phyloP scores from a whole-genome alignment of 2,113 vertebrate genomes.

The Atractosteus spatula region DNA sequence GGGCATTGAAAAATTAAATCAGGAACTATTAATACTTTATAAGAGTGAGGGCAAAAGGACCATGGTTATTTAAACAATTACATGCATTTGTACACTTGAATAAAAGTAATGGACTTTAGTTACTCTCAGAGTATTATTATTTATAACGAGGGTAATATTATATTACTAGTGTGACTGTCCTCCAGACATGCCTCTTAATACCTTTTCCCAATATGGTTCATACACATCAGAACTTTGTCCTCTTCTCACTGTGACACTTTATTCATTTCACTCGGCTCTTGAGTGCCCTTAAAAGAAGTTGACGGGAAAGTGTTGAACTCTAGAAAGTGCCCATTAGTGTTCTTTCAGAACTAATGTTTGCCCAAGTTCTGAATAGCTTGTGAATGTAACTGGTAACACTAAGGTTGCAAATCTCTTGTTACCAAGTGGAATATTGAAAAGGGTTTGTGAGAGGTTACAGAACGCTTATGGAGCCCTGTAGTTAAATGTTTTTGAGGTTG shows the following conservation, averaged over 20 bases:
- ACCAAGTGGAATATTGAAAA: background rate
- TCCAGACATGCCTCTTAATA: background rate
- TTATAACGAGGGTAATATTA: background rate
- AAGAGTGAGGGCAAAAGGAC: background rate
- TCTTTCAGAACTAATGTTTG: background rate
- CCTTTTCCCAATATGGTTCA: background rate
- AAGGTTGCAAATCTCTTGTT: background rate
- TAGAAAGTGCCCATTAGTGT: background rate
- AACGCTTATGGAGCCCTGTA: no score
- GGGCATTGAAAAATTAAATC: no score
- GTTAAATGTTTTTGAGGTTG: no score
- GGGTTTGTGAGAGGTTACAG: no score
- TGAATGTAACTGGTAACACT: background rate
- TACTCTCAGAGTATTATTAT: background rate
- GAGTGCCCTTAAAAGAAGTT: background rate
- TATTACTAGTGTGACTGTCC: background rate
- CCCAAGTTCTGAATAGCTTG: background rate
- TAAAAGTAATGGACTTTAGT: background rate
- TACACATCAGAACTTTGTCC: background rate
- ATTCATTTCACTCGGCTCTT: background rate
- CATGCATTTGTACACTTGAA: background rate
- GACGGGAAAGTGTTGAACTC: background rate
- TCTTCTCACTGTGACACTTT: background rate
- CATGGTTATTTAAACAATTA: background rate
- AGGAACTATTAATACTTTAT: no score